Conservation (phyloP, 2,888 invertebrate species). For the Drosophila demipolita region DNA sequence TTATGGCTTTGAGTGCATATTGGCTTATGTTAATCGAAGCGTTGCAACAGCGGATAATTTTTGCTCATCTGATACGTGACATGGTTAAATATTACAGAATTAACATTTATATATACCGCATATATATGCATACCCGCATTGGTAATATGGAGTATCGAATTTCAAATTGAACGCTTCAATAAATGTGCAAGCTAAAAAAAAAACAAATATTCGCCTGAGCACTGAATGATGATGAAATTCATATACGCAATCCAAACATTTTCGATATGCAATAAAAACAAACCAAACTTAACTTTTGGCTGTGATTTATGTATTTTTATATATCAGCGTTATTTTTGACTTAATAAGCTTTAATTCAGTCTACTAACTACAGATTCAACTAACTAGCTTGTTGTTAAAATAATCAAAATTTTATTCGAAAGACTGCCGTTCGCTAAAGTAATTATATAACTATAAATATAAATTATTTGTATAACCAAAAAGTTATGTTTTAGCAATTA, state of each 20-base stretch:
- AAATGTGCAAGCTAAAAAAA: not conserved
- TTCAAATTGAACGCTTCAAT: not conserved
- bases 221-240: constrained; percentile 9
- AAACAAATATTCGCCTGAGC: not conserved
- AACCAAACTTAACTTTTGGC: not conserved
- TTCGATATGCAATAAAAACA: not conserved
- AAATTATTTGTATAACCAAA: too few species aligned
- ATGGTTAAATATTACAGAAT: constrained; percentile 24
- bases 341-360: not conserved
- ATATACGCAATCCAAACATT: constrained; percentile 4
- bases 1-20: not conserved
- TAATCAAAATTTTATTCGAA: not conserved
- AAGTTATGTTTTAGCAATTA: not conserved
- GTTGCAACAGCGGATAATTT: constrained; percentile 2
- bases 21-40: constrained; percentile 27
- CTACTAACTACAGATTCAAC: not conserved
- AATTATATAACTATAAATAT: too few species aligned
- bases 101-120: constrained; percentile 1
- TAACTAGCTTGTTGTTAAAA: not conserved
- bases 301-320: constrained; percentile 2
- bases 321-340: not conserved
- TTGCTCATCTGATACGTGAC: constrained; percentile 16
- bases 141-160: constrained; percentile 17
- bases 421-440: too few species aligned
- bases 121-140: not conserved